phyloP scores from a whole-genome alignment of 2,888 invertebrate genomes.

The Napeogenes sylphis region DNA sequence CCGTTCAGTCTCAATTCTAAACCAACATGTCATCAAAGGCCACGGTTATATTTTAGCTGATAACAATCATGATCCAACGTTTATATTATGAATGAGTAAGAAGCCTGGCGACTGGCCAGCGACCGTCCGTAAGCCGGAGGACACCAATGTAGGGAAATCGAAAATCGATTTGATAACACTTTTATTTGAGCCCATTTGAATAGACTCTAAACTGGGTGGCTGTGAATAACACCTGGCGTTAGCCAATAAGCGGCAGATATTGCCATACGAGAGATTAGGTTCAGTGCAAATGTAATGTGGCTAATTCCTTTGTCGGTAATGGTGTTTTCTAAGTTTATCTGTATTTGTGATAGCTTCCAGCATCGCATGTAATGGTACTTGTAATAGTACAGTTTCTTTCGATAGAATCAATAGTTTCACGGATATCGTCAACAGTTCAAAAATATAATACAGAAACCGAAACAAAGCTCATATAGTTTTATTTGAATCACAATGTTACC shows the following conservation, averaged over 20 bases:
- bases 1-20: not conserved
- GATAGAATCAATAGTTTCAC: too few relatives aligned
- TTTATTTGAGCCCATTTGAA: slow-evolving; percentile 68
- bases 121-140: slow-evolving; percentile 44
- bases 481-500: too few relatives aligned
- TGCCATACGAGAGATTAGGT: slow-evolving; percentile 5
- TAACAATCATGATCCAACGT: slow-evolving; percentile 48
- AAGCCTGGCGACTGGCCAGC: slow-evolving; percentile 53
- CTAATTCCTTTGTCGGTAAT: slow-evolving; percentile 2
- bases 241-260: slow-evolving; percentile 7
- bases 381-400: too few relatives aligned
- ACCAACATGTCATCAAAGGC: slow-evolving; percentile 8
- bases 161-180: slow-evolving; percentile 63
- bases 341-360: too few relatives aligned
- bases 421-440: too few relatives aligned
- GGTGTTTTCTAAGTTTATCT: not conserved
- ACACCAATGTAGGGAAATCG: slow-evolving; percentile 40
- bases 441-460: too few relatives aligned
- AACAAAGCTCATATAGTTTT: too few relatives aligned
- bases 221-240: slow-evolving; percentile 26
- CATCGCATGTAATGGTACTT: too few relatives aligned
- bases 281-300: not conserved
- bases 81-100: slow-evolving; percentile 48
- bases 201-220: slow-evolving; percentile 40
- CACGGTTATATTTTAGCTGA: slow-evolving; percentile 24